Evolutionary conservation across 2,113 vertebrate genomes (phyloP).

Genomic region (Electrona antarctica): DNA sequence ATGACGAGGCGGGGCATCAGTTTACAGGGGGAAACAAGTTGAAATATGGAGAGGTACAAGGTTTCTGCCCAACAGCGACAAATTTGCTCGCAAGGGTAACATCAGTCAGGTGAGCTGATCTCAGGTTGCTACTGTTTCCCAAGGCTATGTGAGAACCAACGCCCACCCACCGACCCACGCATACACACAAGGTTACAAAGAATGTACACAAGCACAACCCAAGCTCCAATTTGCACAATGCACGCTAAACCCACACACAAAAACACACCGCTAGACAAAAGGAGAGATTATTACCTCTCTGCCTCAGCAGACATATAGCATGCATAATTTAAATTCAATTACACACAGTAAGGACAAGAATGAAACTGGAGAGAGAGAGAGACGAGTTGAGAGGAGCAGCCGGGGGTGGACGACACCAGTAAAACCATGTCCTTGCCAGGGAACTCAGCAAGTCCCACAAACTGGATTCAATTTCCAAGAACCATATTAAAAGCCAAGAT

Average conservation of each 20-base stretch:
- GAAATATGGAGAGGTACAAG: too few relatives aligned
- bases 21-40: too few relatives aligned
- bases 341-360: constrained; percentile 21
- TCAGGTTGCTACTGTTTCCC: constrained; percentile 35
- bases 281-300: constrained; percentile 15
- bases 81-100: constrained; percentile 28
- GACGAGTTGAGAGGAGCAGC: neutral
- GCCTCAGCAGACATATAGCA: constrained; percentile 18
- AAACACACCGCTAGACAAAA: neutral
- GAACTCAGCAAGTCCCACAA: constrained; percentile 22
- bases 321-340: constrained; percentile 63
- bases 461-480: constrained; percentile 21
- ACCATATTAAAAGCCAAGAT: neutral
- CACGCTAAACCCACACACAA: neutral
- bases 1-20: too few relatives aligned
- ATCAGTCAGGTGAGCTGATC: constrained; percentile 20
- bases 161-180: neutral
- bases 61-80: too few relatives aligned
- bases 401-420: constrained; percentile 14
- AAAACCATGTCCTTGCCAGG: constrained; percentile 25
- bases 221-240: neutral
- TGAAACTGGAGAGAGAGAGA: constrained; percentile 12
- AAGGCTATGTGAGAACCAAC: neutral
- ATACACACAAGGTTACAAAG: neutral
- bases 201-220: neutral